A percentile compares a stretch with the other conserved stretches of the same genome.
These are phyloP conservation scores for Botia kubotai DNA, from an alignment of 2,797 vertebrate genomes.

Conservation along the genomic window DNA sequence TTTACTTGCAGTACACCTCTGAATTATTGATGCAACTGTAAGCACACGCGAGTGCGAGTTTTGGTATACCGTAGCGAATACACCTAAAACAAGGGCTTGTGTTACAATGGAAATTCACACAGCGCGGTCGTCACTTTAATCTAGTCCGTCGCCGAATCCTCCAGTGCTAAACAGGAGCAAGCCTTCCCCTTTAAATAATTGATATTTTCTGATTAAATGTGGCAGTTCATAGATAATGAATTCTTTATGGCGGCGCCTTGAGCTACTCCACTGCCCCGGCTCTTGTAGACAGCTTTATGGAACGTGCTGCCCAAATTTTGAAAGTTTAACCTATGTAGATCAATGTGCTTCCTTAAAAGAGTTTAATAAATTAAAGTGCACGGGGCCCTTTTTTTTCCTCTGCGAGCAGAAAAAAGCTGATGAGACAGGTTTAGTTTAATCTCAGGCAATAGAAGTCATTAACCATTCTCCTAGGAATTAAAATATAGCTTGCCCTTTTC, in stretches of 20 bases:
- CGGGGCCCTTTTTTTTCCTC: slow-evolving; percentile 90
- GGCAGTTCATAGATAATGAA: slow-evolving; percentile 91
- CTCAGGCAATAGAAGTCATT: slow-evolving; percentile 99
- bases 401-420: slow-evolving; percentile 99
- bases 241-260: slow-evolving; percentile 89
- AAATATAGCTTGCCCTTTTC: slow-evolving; percentile 99
- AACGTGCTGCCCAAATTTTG: slow-evolving; percentile 91
- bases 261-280: slow-evolving; percentile 92
- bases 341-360: slow-evolving; percentile 99
- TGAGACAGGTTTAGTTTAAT: slow-evolving; percentile 99
- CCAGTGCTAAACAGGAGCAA: slow-evolving; percentile 86
- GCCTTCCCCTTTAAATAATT: slow-evolving; percentile 92
- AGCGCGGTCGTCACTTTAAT: slow-evolving; percentile 72
- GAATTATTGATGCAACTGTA: slow-evolving; percentile 72
- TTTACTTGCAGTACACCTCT: slow-evolving; percentile 72
- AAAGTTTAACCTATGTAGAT: slow-evolving; percentile 99
- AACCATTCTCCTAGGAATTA: slow-evolving; percentile 99
- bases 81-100: slow-evolving; percentile 56
- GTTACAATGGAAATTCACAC: slow-evolving; percentile 66
- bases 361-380: slow-evolving; percentile 99
- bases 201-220: slow-evolving; percentile 96
- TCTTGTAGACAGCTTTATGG: slow-evolving; percentile 91
- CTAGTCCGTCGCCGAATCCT: slow-evolving; percentile 75
- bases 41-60: slow-evolving; percentile 59
- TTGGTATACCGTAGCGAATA: slow-evolving; percentile 58